phyloP scores from a whole-genome alignment of 2,888 invertebrate genomes.

The Nephrotoma appendiculata region DNA sequence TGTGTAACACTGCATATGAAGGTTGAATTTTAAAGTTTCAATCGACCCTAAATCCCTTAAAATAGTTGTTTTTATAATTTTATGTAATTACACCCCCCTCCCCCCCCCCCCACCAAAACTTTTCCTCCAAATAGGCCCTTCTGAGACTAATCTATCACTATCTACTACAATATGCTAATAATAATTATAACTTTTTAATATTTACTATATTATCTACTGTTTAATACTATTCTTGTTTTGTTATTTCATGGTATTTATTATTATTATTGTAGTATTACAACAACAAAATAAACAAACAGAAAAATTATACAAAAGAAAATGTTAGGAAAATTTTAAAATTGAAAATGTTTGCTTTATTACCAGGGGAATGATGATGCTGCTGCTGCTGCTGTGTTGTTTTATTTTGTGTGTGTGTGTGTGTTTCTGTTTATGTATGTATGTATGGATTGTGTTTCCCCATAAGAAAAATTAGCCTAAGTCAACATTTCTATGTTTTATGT shows the following conservation, averaged over 20 bases:
- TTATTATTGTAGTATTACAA: background rate
- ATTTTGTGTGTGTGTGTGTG: background rate
- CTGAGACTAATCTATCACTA: background rate
- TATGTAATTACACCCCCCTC: background rate
- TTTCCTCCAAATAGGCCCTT: background rate
- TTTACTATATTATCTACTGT: background rate
- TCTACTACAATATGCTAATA: background rate
- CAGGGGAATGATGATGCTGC: background rate
- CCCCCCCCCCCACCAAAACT: background rate
- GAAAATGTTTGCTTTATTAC: background rate
- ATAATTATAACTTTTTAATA: background rate
- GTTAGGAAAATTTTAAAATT: background rate
- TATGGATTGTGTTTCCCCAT: background rate
- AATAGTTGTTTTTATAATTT: background rate
- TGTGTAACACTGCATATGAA: too few species aligned
- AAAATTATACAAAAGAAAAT: background rate
- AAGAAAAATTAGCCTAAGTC: background rate
- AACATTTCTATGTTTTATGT: background rate
- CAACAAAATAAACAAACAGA: background rate
- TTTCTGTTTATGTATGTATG: background rate
- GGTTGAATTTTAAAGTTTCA: too few species aligned
- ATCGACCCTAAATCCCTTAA: too few species aligned
- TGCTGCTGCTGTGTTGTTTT: background rate
- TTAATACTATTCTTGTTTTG: background rate
- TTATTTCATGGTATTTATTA: background rate